phyloP scores from a whole-genome alignment of 2,797 vertebrate species.

The Sarcoramphus papa region DNA sequence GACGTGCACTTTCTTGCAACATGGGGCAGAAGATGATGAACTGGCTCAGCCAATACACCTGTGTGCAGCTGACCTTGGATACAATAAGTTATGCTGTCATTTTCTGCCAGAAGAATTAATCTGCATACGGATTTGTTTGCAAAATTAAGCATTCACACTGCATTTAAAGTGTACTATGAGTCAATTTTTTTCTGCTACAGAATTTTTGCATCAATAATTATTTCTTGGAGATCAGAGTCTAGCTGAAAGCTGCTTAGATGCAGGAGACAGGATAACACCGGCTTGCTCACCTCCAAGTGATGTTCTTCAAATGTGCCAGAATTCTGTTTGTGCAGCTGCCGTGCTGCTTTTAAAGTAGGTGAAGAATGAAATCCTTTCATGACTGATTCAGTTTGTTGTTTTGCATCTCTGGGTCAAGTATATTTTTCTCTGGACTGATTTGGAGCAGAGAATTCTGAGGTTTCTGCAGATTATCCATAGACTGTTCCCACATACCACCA shows the following conservation, averaged over 20 bases:
- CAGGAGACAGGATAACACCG: neutral
- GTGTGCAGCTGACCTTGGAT: neutral
- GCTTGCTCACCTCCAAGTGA: neutral
- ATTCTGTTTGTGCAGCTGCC: constrained; percentile 27
- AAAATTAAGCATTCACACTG: neutral
- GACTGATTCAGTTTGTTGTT: neutral
- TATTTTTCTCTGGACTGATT: neutral
- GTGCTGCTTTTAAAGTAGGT: neutral
- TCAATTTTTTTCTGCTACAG: neutral
- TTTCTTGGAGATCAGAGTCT: neutral
- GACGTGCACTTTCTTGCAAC: neutral
- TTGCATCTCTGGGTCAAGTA: neutral
- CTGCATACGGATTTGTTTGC: neutral
- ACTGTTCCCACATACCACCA: neutral
- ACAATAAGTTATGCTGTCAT: neutral
- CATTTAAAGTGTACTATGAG: neutral
- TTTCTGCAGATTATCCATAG: neutral
- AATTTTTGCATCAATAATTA: neutral
- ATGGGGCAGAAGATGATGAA: neutral
- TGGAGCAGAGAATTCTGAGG: neutral
- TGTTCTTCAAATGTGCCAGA: neutral
- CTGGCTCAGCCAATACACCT: neutral
- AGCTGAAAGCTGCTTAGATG: neutral
- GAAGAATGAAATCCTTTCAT: neutral
- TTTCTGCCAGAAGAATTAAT: neutral